Conservation (phyloP, 1,140 invertebrate genomes). For the Geopemphigus sp. region DNA sequence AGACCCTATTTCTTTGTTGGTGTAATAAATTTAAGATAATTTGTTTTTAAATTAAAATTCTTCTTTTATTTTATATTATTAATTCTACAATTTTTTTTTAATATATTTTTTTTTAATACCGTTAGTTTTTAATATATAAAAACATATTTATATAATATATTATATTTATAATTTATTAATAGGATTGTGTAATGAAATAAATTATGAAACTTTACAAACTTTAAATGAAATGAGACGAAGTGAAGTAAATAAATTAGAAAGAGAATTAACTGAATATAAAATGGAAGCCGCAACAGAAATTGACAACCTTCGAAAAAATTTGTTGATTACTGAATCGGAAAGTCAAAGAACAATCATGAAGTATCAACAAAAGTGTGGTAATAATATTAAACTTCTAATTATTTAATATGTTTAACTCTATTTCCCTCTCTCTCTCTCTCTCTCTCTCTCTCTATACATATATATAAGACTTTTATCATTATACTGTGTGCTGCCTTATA, state of each 20-base stretch:
- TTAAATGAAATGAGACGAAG: slow-evolving; percentile 19
- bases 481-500: too few species aligned
- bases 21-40: background rate
- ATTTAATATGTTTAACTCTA: too few species aligned
- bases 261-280: slow-evolving; percentile 20
- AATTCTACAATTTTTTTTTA: background rate
- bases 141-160: too few species aligned
- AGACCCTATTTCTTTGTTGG: background rate
- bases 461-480: too few species aligned
- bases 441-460: too few species aligned
- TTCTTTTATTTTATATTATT: background rate
- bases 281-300: slow-evolving; percentile 15
- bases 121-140: background rate
- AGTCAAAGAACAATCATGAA: slow-evolving; percentile 5
- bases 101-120: background rate
- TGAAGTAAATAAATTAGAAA: slow-evolving; percentile 37
- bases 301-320: slow-evolving; percentile 14
- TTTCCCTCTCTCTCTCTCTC: too few species aligned
- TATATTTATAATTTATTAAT: background rate
- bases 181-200: slow-evolving; percentile 16
- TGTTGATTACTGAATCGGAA: slow-evolving; percentile 39
- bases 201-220: slow-evolving; percentile 29
- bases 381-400: background rate
- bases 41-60: too few species aligned
- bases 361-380: slow-evolving; percentile 42